phyloP scores from a whole-genome alignment of 1,140 invertebrate species.

The Xylocopa sonorina region DNA sequence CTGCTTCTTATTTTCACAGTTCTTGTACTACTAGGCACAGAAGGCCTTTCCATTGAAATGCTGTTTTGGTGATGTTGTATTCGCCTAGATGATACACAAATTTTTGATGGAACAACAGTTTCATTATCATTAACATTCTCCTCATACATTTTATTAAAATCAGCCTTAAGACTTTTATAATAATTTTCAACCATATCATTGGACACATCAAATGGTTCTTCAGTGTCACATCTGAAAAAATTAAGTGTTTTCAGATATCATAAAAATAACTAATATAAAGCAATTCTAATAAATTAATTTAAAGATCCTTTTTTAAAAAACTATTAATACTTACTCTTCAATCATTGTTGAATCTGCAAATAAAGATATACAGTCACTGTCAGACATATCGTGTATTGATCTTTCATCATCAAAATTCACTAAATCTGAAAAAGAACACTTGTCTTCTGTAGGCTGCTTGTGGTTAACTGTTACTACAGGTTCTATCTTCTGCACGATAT shows the following conservation, averaged over 20 bases:
- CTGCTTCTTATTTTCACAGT: background rate
- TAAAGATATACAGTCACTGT: constrained; percentile 49
- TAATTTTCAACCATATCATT: constrained; percentile 32
- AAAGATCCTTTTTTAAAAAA: background rate
- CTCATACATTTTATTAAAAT: constrained; percentile 37
- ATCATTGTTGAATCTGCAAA: constrained; percentile 36
- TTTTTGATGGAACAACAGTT: background rate
- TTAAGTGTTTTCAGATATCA: background rate
- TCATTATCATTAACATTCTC: background rate
- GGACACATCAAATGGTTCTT: constrained; percentile 30
- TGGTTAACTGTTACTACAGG: background rate
- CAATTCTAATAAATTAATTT: background rate
- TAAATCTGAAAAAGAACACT: background rate
- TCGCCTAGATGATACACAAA: background rate
- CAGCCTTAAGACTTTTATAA: background rate
- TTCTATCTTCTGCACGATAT: background rate
- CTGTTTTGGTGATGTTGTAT: background rate
- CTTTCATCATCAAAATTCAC: background rate
- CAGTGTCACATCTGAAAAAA: constrained; percentile 30
- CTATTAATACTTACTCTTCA: constrained; percentile 39
- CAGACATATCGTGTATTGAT: background rate
- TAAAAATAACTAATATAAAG: background rate
- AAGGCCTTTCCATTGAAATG: background rate
- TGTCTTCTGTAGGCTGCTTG: background rate
- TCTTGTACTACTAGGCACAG: background rate